A percentile compares a stretch with the other conserved stretches of the same genome.
Conservation (phyloP, 2,113 vertebrate genomes). For the Gnathonemus echidnorhynchus region DNA sequence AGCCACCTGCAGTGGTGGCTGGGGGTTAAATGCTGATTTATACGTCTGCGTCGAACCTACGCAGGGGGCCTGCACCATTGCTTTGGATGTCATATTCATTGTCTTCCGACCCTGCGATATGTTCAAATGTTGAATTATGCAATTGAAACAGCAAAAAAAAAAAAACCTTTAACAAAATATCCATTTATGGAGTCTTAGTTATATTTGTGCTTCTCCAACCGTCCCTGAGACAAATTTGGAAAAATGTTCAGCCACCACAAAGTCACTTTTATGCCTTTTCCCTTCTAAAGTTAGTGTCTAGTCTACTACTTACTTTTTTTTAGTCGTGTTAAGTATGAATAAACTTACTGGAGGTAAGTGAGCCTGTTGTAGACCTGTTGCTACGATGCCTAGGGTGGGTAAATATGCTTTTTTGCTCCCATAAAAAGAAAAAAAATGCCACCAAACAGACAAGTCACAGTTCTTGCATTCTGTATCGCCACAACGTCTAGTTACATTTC, state of each 20-base stretch:
- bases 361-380: neutral
- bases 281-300: too few relatives aligned
- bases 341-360: neutral
- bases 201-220: neutral
- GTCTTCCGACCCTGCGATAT: neutral
- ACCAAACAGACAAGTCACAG: neutral
- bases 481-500: neutral
- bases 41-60: neutral
- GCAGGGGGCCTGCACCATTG: neutral
- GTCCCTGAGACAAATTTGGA: too few relatives aligned
- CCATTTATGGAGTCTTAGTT: neutral
- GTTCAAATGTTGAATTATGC: neutral
- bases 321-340: neutral
- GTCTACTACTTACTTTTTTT: neutral
- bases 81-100: neutral
- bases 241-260: too few relatives aligned
- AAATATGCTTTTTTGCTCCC: neutral
- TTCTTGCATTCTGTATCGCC: neutral
- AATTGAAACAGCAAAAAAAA: neutral
- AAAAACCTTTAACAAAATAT: neutral
- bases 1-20: neutral
- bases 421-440: neutral
- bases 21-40: neutral
- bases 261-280: neutral
- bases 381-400: neutral